Conservation (phyloP, 2,888 invertebrate genomes). For the Hirtodrosophila duncani region DNA sequence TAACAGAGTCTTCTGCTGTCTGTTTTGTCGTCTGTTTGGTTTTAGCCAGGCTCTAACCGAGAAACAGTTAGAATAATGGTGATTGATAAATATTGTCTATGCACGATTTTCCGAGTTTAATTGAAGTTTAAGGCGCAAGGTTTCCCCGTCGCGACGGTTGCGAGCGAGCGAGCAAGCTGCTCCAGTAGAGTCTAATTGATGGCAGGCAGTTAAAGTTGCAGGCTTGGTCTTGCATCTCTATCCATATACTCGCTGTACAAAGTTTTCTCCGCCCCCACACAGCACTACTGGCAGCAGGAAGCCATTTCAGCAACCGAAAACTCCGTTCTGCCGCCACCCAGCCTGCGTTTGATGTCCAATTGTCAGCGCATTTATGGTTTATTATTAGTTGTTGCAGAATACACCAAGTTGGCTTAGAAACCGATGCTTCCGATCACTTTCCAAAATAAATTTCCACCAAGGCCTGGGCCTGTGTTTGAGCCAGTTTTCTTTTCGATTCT, state of each 20-base stretch:
- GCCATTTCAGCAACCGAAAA: slow-evolving; percentile 9
- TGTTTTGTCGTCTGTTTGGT: slow-evolving; percentile 11
- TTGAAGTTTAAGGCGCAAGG: slow-evolving; percentile 62
- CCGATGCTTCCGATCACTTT: slow-evolving; percentile 14
- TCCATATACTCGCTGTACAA: slow-evolving; percentile 17
- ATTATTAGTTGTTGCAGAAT: slow-evolving; percentile 16
- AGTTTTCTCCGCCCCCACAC: slow-evolving; percentile 49
- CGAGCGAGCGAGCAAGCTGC: neutral
- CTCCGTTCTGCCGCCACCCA: slow-evolving; percentile 26
- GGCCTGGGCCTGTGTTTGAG: slow-evolving; percentile 19
- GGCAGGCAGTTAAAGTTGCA: slow-evolving; percentile 37
- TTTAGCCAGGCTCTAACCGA: slow-evolving; percentile 15
- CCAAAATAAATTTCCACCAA: too few species aligned
- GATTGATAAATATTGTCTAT: slow-evolving; percentile 72
- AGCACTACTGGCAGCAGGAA: neutral
- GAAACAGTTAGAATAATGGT: slow-evolving; percentile 72
- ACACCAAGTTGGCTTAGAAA: neutral
- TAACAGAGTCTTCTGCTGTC: slow-evolving; percentile 12
- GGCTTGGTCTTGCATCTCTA: slow-evolving; percentile 20
- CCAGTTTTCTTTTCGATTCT: slow-evolving; percentile 53
- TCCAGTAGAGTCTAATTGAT: slow-evolving; percentile 55
- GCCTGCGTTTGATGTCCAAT: slow-evolving; percentile 28
- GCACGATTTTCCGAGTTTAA: slow-evolving; percentile 61
- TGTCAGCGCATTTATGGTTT: slow-evolving; percentile 27
- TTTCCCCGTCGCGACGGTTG: slow-evolving; percentile 6